Base-by-base conservation (phyloP, 2,888 invertebrate species). In the Pachymerium ferrugineum region DNA sequence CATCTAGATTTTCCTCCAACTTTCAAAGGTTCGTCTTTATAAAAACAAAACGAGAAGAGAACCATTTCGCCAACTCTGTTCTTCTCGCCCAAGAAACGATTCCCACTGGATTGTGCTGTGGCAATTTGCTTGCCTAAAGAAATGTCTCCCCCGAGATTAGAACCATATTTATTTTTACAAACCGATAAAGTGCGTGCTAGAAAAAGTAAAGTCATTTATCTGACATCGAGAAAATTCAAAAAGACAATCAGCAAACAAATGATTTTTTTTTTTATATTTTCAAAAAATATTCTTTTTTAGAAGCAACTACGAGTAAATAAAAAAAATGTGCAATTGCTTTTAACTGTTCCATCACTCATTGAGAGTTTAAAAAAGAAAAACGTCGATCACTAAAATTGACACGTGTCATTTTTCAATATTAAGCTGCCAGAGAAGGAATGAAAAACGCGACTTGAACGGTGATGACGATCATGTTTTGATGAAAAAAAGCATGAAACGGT, bases 91-190 rank as follows among this genome's bases (percentile, higher is more conserved):
- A 62, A 14, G 62, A 28, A 62, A 62, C 62, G 62, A 25, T 62
- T 62, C 62, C 62, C 62, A 25, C 25, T 62, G 62, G 62, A 62
- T 62, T 62, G 62, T 22, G 28, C 62, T 25, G 62, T 62, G n/a
- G 62, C 62, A 62, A 62, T 62, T 62, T 62, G 62, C 69, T 69
- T 30, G 33, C 33, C 69, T 33, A 69, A 69, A 69, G 16, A 69
- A 33, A 69, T 33, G 69, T 16, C 69, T 69, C 30, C 31, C 69
- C 8, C n/a, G 31, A 69, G 69, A 69, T 69, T 69, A 69, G 33
- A 69, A 33, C 69, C 30, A 69, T 33, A 33, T 33, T 69, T 69
- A 33, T 33, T 33, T 33, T 29, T 69, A 69, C 69, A 69, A 69
- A 69, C 30, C 30, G 69, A 69, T 33, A 30, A 30, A 69, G 69